Evolutionary conservation across 2,888 invertebrate species (phyloP).

Genomic region (Sepiola atlantica): DNA sequence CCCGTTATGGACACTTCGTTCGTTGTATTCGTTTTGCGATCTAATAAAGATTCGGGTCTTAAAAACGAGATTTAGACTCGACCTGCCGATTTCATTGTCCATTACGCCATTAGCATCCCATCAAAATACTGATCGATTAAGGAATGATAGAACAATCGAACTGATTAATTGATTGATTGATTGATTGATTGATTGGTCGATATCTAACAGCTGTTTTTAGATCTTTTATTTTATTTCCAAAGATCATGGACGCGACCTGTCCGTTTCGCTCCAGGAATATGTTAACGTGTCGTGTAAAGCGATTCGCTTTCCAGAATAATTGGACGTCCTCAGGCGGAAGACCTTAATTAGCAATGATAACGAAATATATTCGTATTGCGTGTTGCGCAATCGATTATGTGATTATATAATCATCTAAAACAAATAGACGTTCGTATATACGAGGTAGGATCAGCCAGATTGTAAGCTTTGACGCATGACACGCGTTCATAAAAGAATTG

Average conservation of each 20-base stretch:
- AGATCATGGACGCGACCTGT: background rate
- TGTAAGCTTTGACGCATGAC: too few relatives aligned
- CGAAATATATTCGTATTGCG: background rate
- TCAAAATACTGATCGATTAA: too few relatives aligned
- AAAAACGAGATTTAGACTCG: too few relatives aligned
- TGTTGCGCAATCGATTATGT: background rate
- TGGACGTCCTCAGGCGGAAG: background rate
- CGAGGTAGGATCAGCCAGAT: background rate
- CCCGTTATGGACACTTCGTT: too few relatives aligned
- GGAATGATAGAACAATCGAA: too few relatives aligned
- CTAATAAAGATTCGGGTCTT: too few relatives aligned
- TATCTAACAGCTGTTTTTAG: background rate
- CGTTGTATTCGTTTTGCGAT: too few relatives aligned
- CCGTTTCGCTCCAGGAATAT: background rate
- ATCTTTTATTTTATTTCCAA: background rate
- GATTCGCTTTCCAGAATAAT: background rate
- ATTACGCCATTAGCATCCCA: too few relatives aligned
- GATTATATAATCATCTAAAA: background rate
- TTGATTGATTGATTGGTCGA: background rate
- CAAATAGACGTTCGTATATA: background rate
- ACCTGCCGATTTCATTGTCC: too few relatives aligned
- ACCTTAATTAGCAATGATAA: background rate
- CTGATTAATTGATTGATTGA: background rate
- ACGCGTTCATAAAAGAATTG: too few relatives aligned
- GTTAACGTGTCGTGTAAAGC: background rate